These are phyloP conservation scores for Brenthis hecate DNA, from an alignment of 2,888 invertebrate genomes.

Conservation along the genomic window DNA sequence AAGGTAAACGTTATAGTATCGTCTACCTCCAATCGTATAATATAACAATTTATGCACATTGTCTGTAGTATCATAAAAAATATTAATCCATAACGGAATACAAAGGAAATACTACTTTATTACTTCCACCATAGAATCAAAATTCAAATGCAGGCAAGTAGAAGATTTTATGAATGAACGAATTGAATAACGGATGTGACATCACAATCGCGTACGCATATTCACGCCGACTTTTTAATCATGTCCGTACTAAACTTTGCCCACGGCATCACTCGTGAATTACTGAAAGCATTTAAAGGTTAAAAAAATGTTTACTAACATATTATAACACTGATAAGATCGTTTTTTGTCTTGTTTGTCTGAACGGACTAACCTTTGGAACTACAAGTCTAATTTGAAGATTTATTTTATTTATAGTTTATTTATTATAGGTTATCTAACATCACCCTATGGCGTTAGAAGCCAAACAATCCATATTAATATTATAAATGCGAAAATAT, in stretches of 20 bases:
- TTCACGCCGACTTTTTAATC: constrained; percentile 9
- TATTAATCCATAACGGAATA: constrained; percentile 17
- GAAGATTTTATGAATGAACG: constrained; percentile 66
- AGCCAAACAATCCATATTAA: too few species aligned
- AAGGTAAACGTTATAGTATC: constrained; percentile 3
- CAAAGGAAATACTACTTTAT: constrained; percentile 21
- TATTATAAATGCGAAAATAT: too few species aligned
- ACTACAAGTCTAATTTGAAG: too few species aligned
- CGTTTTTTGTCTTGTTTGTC: too few species aligned
- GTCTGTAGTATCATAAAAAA: constrained; percentile 19
- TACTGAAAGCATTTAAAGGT: too few species aligned
- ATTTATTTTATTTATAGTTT: too few species aligned
- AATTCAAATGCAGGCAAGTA: constrained; percentile 19
- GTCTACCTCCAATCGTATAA: constrained; percentile 11
- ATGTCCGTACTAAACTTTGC: background rate
- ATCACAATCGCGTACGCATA: constrained; percentile 61
- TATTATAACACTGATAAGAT: too few species aligned
- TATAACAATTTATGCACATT: constrained; percentile 23
- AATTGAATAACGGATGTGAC: constrained; percentile 71
- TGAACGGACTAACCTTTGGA: too few species aligned
- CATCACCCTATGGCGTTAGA: too few species aligned
- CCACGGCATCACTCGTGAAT: background rate
- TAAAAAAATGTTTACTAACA: too few species aligned
- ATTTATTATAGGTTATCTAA: too few species aligned
- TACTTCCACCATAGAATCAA: constrained; percentile 20